These are phyloP conservation scores for Caranx melampygus DNA, from an alignment of 2,113 vertebrate genomes.

Conservation along the genomic window DNA sequence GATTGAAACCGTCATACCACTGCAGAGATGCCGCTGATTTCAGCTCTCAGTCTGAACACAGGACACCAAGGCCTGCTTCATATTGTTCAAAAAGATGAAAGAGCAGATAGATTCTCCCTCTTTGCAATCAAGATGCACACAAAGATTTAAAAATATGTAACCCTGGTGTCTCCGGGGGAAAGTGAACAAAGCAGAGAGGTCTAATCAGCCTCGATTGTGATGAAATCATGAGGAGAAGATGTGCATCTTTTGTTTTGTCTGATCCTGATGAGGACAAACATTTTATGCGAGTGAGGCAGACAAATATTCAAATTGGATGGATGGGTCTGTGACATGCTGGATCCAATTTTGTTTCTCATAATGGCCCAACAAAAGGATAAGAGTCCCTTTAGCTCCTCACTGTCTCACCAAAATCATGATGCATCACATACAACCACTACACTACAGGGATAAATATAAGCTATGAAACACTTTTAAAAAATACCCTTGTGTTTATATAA, in stretches of 20 bases:
- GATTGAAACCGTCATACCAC: conserved; percentile 13
- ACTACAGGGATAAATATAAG: background rate
- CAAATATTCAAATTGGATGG: conserved; percentile 3
- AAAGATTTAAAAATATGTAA: conserved; percentile 49
- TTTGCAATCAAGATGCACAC: conserved; percentile 64
- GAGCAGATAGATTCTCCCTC: conserved; percentile 29
- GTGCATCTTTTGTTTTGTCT: conserved; percentile 65
- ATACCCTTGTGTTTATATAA: background rate
- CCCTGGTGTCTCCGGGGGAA: conserved; percentile 9
- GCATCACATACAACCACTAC: conserved; percentile 2
- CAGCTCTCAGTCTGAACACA: conserved; percentile 34
- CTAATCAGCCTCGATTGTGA: conserved; percentile 52
- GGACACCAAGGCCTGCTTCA: conserved; percentile 24
- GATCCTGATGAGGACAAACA: conserved; percentile 61
- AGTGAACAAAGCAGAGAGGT: conserved; percentile 36
- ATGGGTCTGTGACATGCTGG: conserved; percentile 12
- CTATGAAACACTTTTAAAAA: background rate
- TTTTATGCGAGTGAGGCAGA: conserved; percentile 40
- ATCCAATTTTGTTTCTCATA: conserved; percentile 39
- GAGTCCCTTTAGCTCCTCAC: conserved; percentile 1
- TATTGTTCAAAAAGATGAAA: conserved; percentile 57
- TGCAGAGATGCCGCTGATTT: conserved; percentile 21
- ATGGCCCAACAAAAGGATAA: background rate
- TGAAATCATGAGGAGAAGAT: conserved; percentile 65
- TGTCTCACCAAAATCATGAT: background rate